These are phyloP conservation scores for Drosophila mauritiana DNA, from an alignment of 1,140 invertebrate genomes.

Conservation along the genomic window DNA sequence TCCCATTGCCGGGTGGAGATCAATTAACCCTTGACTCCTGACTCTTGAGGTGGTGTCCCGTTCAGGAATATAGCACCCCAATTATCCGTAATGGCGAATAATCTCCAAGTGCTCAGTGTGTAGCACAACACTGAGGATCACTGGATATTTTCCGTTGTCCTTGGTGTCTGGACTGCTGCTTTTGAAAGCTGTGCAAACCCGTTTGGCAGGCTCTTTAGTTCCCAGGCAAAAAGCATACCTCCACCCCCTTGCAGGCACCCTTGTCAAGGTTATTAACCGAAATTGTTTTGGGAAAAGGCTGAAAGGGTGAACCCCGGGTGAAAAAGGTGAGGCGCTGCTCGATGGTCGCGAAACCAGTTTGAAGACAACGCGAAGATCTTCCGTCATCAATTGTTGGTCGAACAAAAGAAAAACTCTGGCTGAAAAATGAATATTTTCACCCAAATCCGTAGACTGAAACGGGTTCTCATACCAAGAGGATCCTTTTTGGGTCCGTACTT, in stretches of 20 bases:
- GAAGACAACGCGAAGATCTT: constrained; percentile 73
- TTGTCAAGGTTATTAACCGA: constrained; percentile 62
- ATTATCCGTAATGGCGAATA: constrained; percentile 28
- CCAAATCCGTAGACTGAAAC: constrained; percentile 49
- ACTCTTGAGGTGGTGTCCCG: constrained; percentile 38
- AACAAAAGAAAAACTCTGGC: constrained; percentile 64
- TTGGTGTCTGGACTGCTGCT: background rate
- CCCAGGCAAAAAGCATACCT: constrained; percentile 53
- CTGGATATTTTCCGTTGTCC: background rate
- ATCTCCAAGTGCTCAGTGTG: background rate
- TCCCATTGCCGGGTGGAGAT: constrained; percentile 39
- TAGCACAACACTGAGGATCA: background rate
- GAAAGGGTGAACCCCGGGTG: constrained; percentile 63
- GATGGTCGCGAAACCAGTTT: constrained; percentile 64
- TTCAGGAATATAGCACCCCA: constrained; percentile 49
- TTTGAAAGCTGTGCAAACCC: constrained; percentile 29
- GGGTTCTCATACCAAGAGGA: constrained; percentile 37
- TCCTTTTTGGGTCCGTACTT: constrained; percentile 29
- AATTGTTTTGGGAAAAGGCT: constrained; percentile 63
- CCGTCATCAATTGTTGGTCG: constrained; percentile 71
- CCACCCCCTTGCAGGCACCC: constrained; percentile 43
- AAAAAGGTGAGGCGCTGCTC: constrained; percentile 72
- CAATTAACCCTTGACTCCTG: constrained; percentile 73
- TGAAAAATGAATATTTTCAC: constrained; percentile 58
- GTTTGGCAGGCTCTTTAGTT: constrained; percentile 70